phyloP scores from a whole-genome alignment of 2,888 invertebrate genomes.

The Athetis lepigone region DNA sequence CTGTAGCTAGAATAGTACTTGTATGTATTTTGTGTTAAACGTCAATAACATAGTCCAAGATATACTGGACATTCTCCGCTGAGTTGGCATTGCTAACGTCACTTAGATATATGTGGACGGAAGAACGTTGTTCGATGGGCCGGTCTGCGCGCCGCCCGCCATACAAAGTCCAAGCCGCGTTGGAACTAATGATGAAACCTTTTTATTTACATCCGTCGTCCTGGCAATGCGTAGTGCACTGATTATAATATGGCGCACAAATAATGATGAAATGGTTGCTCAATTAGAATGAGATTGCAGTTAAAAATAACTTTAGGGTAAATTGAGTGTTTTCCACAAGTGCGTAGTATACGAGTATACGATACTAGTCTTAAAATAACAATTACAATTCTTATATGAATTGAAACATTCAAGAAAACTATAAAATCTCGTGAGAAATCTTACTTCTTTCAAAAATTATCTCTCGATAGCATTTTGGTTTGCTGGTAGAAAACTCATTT shows the following conservation, averaged over 20 bases:
- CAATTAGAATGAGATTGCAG: conserved; percentile 3
- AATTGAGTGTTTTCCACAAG: background rate
- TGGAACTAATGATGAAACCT: conserved; percentile 38
- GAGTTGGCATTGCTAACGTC: conserved; percentile 32
- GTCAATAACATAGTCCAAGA: conserved; percentile 3
- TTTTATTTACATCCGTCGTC: background rate
- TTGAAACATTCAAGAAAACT: too few species aligned
- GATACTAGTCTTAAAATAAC: background rate
- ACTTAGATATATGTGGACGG: conserved; percentile 6
- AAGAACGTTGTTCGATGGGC: conserved; percentile 10
- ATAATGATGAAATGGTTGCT: conserved; percentile 48
- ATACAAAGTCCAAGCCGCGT: conserved; percentile 29
- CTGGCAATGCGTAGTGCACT: conserved; percentile 12
- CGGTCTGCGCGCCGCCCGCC: background rate
- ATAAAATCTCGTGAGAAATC: too few species aligned
- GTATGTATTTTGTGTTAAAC: too few species aligned
- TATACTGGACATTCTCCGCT: conserved; percentile 10
- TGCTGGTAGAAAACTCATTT: too few species aligned
- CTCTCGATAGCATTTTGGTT: too few species aligned
- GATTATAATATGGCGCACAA: conserved; percentile 13
- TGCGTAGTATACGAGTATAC: background rate
- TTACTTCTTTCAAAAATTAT: too few species aligned
- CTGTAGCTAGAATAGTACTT: background rate
- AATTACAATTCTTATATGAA: too few species aligned
- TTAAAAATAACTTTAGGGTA: background rate